Conservation (phyloP, 2,113 vertebrate species). For the Percopsis transmontana region DNA sequence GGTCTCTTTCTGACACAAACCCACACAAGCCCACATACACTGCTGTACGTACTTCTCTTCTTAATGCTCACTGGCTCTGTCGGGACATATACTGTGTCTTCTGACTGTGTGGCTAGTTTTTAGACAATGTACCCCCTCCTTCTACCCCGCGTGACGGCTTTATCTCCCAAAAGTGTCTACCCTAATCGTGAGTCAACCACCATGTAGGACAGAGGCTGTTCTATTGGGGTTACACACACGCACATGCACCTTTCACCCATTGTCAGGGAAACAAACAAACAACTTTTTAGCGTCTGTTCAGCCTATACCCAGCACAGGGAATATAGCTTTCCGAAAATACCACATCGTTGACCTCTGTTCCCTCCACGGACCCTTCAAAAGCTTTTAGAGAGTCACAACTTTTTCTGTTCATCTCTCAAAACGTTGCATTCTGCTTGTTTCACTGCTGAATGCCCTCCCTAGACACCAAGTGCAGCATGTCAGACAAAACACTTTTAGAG, state of each 20-base stretch:
- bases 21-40: slow-evolving; percentile 51
- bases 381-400: slow-evolving; percentile 47
- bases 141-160: slow-evolving; percentile 34
- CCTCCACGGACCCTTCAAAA: slow-evolving; percentile 12
- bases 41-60: slow-evolving; percentile 9
- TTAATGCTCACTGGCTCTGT: slow-evolving; percentile 45
- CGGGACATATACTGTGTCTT: slow-evolving; percentile 35
- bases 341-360: slow-evolving; percentile 38
- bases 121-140: slow-evolving; percentile 9
- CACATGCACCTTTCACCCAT: slow-evolving; percentile 21
- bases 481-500: slow-evolving; percentile 60
- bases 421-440: slow-evolving; percentile 30
- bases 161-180: slow-evolving; percentile 23
- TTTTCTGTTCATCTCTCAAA: slow-evolving; percentile 5
- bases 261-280: slow-evolving; percentile 12
- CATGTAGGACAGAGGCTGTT: slow-evolving; percentile 11
- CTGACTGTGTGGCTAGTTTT: slow-evolving; percentile 24
- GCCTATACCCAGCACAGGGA: slow-evolving; percentile 17
- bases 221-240: slow-evolving; percentile 13
- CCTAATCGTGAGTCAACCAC: slow-evolving; percentile 18
- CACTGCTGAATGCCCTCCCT: slow-evolving; percentile 16
- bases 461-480: slow-evolving; percentile 37
- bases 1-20: slow-evolving; percentile 62
- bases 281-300: slow-evolving; percentile 29
- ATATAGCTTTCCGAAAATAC: slow-evolving; percentile 46